Evolutionary conservation across 1,140 invertebrate species (phyloP).

Genomic region (Meloidogyne hapla): DNA sequence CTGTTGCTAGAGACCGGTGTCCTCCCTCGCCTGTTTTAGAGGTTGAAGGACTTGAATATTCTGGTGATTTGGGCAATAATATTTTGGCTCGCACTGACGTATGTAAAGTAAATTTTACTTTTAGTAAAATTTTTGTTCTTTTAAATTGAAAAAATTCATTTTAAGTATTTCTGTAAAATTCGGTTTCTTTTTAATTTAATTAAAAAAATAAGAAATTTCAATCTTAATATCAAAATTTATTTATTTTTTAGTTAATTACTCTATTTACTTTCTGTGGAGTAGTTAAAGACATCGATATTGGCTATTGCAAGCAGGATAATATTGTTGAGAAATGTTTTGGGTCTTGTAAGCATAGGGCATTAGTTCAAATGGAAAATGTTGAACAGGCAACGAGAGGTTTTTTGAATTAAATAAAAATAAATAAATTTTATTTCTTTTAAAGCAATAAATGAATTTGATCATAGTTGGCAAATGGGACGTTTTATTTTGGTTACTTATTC

Average conservation of each 20-base stretch:
- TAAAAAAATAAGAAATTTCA: no score
- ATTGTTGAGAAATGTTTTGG: conserved; percentile 1
- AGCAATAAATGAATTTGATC: neutral
- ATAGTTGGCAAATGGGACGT: neutral
- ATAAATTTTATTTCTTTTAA: neutral
- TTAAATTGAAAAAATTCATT: neutral
- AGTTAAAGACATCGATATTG: neutral
- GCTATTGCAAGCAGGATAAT: neutral
- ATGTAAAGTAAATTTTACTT: conserved; percentile 6
- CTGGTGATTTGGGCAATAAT: neutral
- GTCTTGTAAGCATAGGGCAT: neutral
- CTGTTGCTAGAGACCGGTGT: neutral
- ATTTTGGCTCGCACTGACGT: conserved; percentile 1
- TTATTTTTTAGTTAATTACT: neutral
- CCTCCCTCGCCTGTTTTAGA: neutral
- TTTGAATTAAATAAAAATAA: neutral
- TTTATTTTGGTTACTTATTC: neutral
- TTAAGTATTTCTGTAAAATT: no score
- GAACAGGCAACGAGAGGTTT: neutral
- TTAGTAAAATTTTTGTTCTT: neutral
- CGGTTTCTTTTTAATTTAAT: no score
- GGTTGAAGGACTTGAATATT: conserved; percentile 1
- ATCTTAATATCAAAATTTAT: no score
- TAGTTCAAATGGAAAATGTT: neutral
- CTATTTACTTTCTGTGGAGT: neutral